These are phyloP conservation scores for Lordiphosa fenestrarum DNA, from an alignment of 2,888 invertebrate species.

Conservation along the genomic window DNA sequence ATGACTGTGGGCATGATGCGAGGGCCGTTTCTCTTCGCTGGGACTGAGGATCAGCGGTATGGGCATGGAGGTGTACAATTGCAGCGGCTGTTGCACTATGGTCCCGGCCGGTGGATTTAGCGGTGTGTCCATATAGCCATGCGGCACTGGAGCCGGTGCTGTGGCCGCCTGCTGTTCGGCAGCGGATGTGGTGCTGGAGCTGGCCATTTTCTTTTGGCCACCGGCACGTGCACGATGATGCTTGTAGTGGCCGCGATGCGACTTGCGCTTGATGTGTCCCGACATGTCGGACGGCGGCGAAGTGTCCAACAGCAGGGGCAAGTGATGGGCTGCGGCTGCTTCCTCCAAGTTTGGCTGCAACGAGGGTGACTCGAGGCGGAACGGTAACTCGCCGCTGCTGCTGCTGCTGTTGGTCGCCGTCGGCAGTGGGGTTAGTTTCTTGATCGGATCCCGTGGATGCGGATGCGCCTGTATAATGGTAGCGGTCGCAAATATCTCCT, in stretches of 20 bases:
- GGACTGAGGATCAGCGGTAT: constrained; percentile 76
- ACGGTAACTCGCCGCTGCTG: constrained; percentile 36
- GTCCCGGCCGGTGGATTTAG: constrained; percentile 70
- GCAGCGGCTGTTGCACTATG: constrained; percentile 58
- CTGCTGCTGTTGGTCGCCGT: constrained; percentile 32
- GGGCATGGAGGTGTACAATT: constrained; percentile 76
- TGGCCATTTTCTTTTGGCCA: constrained; percentile 29
- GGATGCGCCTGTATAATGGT: constrained; percentile 77
- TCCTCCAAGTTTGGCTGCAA: constrained; percentile 32
- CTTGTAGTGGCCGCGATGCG: constrained; percentile 73
- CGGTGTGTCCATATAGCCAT: constrained; percentile 65
- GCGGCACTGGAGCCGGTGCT: constrained; percentile 28
- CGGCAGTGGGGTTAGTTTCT: constrained; percentile 40
- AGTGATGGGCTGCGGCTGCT: constrained; percentile 28
- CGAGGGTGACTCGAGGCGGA: constrained; percentile 51
- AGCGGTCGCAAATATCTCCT: constrained; percentile 77
- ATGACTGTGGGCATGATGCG: constrained; percentile 63
- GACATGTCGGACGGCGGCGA: constrained; percentile 46
- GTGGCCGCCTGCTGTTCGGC: constrained; percentile 32
- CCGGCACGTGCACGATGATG: constrained; percentile 62
- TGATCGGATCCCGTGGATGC: constrained; percentile 59
- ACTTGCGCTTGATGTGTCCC: constrained; percentile 62
- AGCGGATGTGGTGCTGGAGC: constrained; percentile 17
- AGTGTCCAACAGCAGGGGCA: constrained; percentile 66
- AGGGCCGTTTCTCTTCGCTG: constrained; percentile 71